Evolutionary conservation across 2,797 vertebrate species (phyloP), one percentile per base, ranked within the genome.

Genomic region (Pantherophis vulpinus): DNA sequence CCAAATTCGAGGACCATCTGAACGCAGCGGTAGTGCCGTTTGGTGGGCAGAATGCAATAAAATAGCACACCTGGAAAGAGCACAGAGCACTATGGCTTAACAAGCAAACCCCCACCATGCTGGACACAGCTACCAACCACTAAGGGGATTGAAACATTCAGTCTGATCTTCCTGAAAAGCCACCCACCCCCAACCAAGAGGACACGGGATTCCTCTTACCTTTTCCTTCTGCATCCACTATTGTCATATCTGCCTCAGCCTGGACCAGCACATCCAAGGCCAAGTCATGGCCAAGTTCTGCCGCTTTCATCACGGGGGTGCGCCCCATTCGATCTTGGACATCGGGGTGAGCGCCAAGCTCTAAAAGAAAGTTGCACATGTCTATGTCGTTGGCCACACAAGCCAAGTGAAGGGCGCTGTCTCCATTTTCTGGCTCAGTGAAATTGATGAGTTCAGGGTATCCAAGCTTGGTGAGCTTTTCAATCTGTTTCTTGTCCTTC

Each of bases 11-110:
- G 97, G 14, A 98, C 98, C 95, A 98, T 96, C 91, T 98, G 94
- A 66, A 98, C 95, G 96, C 99, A 99, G 95, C 94, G 98, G 94
- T 95, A 95, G 95, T 99, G 99, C 20, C 98, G 96, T 90, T 96
- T 98, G 58, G 98, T 99, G 86, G 99, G 98, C 58, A 97, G 97
- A 90, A 98, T 97, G 95, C 98, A 99, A 97, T 99, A 99, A 97
- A 99, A 99, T 54, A 99, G 96, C 95, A 99, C 63, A 3, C 99
- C 99, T 99, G 97, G 86, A 93, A 94, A 91, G 92, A 89, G 95
- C 96, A 95, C 79, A 47, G 29, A 96, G 79, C 93, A 95, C n/a
- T 32, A 89, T 58, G 88, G 58, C 18, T 91, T 18, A 14, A 27
- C 47, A 91, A 66, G 20, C 14, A 23, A 90, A 60, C 29, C 13